These are phyloP conservation scores for Cryptocephalus moraei DNA, from an alignment of 2,888 invertebrate genomes.

Conservation along the genomic window DNA sequence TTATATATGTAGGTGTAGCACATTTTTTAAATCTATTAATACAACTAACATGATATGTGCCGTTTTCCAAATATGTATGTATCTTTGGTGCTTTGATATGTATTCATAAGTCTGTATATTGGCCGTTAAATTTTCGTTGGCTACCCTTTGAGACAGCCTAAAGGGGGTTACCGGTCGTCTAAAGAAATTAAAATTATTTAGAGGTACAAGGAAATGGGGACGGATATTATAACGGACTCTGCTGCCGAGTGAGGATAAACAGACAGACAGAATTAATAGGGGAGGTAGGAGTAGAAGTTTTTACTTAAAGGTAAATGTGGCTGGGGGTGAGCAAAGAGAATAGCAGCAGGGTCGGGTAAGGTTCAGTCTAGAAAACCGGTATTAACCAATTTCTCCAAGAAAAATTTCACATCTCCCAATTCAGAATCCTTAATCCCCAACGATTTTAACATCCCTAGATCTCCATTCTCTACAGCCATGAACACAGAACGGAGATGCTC, in stretches of 20 bases:
- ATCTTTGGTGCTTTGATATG: slow-evolving; percentile 33
- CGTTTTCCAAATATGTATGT: slow-evolving; percentile 20
- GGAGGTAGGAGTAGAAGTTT: slow-evolving; percentile 54
- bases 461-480: slow-evolving; percentile 92
- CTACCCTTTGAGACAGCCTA: slow-evolving; percentile 28
- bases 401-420: slow-evolving; percentile 90
- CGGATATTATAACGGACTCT: slow-evolving; percentile 33
- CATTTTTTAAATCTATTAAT: slow-evolving; percentile 19
- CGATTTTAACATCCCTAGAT: slow-evolving; percentile 86
- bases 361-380: slow-evolving; percentile 90
- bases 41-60: slow-evolving; percentile 29
- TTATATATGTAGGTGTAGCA: slow-evolving; percentile 18
- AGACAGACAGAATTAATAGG: slow-evolving; percentile 25
- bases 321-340: slow-evolving; percentile 56
- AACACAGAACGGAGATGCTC: slow-evolving; percentile 90
- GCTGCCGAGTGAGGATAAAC: slow-evolving; percentile 27
- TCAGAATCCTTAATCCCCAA: slow-evolving; percentile 93
- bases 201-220: slow-evolving; percentile 24
- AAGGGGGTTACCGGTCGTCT: background rate
- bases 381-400: slow-evolving; percentile 89
- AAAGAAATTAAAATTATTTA: slow-evolving; percentile 1
- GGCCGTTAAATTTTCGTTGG: slow-evolving; percentile 22
- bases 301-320: slow-evolving; percentile 58
- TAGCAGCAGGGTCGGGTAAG: slow-evolving; percentile 43
- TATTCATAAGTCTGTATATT: slow-evolving; percentile 31